Evolutionary conservation across 37 sponge, comb jelly and placozoan genomes (phyloP).

Genomic region (Axinella damicornis): DNA sequence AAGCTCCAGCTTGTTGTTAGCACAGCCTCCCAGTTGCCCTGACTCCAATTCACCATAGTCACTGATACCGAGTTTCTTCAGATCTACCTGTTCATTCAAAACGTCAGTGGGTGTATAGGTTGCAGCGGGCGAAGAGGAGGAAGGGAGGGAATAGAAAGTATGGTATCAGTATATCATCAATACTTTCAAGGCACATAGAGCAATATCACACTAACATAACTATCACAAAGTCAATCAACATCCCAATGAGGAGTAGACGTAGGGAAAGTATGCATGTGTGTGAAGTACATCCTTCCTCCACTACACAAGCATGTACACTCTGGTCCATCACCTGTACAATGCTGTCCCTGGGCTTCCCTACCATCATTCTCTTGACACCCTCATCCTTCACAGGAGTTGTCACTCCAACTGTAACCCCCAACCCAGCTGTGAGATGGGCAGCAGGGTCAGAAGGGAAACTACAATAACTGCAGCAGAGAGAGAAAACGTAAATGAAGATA

Average conservation of each 20-base stretch:
- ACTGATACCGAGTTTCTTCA: conserved; percentile 45
- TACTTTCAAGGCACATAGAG: no score
- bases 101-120: no score
- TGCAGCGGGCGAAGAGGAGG: no score
- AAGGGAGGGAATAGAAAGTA: no score
- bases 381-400: conserved; percentile 17
- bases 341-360: neutral
- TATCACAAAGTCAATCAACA: no score
- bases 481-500: no score
- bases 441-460: conserved; percentile 12
- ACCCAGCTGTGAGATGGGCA: conserved; percentile 15
- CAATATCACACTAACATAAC: no score
- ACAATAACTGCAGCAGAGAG: conserved; percentile 3
- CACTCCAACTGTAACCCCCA: neutral
- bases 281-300: no score
- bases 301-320: neutral
- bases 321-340: conserved; percentile 7
- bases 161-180: no score
- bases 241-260: no score
- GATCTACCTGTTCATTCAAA: conserved; percentile 27
- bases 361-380: neutral
- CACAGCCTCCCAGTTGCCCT: conserved; percentile 48
- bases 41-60: conserved; percentile 49
- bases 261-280: no score
- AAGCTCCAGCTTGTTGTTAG: conserved; percentile 60